phyloP scores from a whole-genome alignment of 2,888 invertebrate genomes.

The Hirtodrosophila alboralis region DNA sequence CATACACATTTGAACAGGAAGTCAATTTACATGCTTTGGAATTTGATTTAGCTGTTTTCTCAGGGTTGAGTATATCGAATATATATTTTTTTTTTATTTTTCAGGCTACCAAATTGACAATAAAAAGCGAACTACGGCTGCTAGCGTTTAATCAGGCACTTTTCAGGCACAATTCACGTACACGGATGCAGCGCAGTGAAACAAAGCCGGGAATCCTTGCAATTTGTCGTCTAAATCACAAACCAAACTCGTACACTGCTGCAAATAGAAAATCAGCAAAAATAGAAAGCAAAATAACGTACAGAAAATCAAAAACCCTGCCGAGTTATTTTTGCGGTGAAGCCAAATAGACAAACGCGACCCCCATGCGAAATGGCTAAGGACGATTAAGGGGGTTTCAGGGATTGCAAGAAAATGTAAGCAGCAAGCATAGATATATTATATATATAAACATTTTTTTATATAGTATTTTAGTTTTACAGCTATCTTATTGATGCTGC shows the following conservation, averaged over 20 bases:
- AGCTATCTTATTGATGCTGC: too few species aligned
- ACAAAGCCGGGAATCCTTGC: constrained; percentile 58
- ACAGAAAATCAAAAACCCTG: constrained; percentile 55
- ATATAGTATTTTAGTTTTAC: too few species aligned
- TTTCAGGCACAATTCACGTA: constrained; percentile 47
- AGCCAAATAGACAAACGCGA: constrained; percentile 53
- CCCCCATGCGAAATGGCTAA: constrained; percentile 56
- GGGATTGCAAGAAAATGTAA: neutral
- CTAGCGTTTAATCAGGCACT: constrained; percentile 57
- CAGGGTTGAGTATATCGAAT: constrained; percentile 36
- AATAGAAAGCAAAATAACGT: constrained; percentile 24
- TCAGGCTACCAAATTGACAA: constrained; percentile 26
- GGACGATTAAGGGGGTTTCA: constrained; percentile 8
- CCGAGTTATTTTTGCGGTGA: constrained; percentile 37
- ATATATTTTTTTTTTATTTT: constrained; percentile 5
- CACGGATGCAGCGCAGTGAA: constrained; percentile 44
- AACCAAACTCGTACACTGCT: constrained; percentile 32
- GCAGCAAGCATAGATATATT: neutral
- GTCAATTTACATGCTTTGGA: constrained; percentile 54
- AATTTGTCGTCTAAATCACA: constrained; percentile 74
- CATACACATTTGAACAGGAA: constrained; percentile 28
- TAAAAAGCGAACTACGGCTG: constrained; percentile 13
- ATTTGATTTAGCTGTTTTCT: constrained; percentile 24
- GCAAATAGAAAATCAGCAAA: constrained; percentile 64
- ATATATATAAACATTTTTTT: too few species aligned